These are phyloP conservation scores for Amniataba percoides DNA, from an alignment of 2,797 vertebrate species.

Conservation along the genomic window DNA sequence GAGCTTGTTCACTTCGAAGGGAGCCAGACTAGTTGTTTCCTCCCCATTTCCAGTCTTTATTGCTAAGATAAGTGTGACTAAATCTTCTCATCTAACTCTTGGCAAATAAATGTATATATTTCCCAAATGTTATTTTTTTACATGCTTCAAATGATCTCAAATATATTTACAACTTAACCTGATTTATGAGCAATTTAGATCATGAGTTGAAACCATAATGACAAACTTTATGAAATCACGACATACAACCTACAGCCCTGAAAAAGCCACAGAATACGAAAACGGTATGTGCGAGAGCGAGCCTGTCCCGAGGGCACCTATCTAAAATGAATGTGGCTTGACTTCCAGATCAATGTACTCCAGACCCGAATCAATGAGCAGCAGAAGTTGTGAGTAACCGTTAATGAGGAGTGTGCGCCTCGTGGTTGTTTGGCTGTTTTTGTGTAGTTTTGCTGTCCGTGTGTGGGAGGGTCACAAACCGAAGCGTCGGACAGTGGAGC, in stretches of 20 bases:
- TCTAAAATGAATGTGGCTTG: conserved; percentile 77
- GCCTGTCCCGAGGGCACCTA: conserved; percentile 32
- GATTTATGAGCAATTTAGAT: conserved; percentile 3
- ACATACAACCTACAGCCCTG: neutral
- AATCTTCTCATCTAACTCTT: neutral
- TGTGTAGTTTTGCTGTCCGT: conserved; percentile 64
- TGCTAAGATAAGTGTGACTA: neutral
- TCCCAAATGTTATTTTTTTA: neutral
- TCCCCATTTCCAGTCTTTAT: neutral
- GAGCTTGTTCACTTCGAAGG: neutral
- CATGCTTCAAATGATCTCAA: neutral
- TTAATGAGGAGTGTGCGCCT: conserved; percentile 55
- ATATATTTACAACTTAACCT: neutral
- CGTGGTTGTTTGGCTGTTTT: conserved; percentile 26
- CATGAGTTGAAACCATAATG: conserved; percentile 6
- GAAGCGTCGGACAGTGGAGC: conserved; percentile 1
- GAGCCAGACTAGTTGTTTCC: neutral
- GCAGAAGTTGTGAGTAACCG: conserved; percentile 83
- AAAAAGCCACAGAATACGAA: conserved; percentile 5
- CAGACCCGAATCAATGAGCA: conserved; percentile 81
- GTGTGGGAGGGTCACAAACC: conserved; percentile 43
- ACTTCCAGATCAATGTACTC: conserved; percentile 80
- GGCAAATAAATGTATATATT: neutral
- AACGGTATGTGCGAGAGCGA: neutral
- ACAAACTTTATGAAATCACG: neutral